Percentiles rank a stretch among this genome's conserved stretches.
These are phyloP conservation scores for Synergus itoensis DNA, from an alignment of 2,888 invertebrate genomes.

Conservation along the genomic window DNA sequence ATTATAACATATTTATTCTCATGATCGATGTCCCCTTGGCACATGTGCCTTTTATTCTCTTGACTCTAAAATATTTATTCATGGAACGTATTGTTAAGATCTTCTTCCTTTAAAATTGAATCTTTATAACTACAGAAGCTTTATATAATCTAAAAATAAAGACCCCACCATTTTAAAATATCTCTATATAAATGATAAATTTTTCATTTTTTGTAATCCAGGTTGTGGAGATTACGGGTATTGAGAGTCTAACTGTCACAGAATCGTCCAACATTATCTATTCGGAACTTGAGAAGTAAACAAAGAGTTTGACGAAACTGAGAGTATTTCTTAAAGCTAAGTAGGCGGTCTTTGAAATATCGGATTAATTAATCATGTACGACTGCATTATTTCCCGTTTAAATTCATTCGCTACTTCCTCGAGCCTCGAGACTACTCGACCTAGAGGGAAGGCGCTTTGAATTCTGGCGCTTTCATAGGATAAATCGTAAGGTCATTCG, in stretches of 20 bases:
- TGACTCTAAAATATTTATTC: neutral
- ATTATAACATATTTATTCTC: neutral
- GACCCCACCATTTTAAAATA: neutral
- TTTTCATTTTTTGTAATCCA: neutral
- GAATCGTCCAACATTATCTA: neutral
- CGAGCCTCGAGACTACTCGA: conserved; percentile 55
- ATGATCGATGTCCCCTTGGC: neutral
- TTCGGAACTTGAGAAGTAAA: neutral
- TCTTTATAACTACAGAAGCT: neutral
- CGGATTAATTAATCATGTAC: conserved; percentile 74
- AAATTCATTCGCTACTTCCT: conserved; percentile 59
- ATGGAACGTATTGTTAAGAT: neutral
- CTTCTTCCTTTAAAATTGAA: neutral
- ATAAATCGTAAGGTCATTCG: conserved; percentile 70
- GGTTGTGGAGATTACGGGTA: neutral
- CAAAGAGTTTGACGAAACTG: conserved; percentile 22
- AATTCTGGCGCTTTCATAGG: conserved; percentile 68
- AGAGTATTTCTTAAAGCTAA: conserved; percentile 48
- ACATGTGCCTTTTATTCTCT: neutral
- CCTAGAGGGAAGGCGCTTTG: conserved; percentile 58
- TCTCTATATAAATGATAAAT: neutral
- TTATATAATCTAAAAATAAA: neutral
- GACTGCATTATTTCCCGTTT: conserved; percentile 76
- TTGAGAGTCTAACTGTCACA: neutral
- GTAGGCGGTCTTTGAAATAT: conserved; percentile 67